phyloP scores from a whole-genome alignment of 2,888 invertebrate species.

The Philereme transversata region DNA sequence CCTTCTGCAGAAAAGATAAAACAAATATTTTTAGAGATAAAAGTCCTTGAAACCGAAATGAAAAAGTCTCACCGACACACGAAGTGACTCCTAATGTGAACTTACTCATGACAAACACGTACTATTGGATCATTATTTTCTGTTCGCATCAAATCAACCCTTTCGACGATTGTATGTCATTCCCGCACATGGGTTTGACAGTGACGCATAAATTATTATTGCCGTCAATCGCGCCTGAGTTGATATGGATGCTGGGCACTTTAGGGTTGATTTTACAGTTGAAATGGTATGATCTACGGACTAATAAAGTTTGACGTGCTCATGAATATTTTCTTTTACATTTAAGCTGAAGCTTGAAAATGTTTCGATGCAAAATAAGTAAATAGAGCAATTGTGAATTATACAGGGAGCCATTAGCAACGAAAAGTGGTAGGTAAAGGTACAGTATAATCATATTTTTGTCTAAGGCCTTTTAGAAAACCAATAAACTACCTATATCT shows the following conservation, averaged over 20 bases:
- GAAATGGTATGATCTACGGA: neutral
- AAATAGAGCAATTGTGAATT: no score
- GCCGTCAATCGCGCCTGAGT: slow-evolving; percentile 17
- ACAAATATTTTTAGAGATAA: no score
- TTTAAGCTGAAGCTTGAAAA: no score
- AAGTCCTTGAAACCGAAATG: no score
- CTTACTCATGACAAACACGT: slow-evolving; percentile 1
- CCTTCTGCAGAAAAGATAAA: no score
- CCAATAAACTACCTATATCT: no score
- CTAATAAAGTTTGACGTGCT: slow-evolving; percentile 1
- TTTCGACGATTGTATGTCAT: slow-evolving; percentile 20
- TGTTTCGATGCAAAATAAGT: no score
- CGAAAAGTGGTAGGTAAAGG: no score
- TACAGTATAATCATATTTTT: no score
- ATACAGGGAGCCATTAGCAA: no score
- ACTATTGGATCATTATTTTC: neutral
- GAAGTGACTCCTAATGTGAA: neutral
- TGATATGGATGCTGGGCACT: slow-evolving; percentile 4
- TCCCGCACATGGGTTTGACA: slow-evolving; percentile 19
- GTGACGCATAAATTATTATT: slow-evolving; percentile 24
- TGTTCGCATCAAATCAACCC: slow-evolving; percentile 6
- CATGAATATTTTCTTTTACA: neutral
- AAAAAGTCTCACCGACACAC: neutral
- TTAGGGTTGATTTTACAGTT: slow-evolving; percentile 2
- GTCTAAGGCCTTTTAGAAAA: no score